Conservation (phyloP, 2,888 invertebrate species). For the Drosophila putrida region DNA sequence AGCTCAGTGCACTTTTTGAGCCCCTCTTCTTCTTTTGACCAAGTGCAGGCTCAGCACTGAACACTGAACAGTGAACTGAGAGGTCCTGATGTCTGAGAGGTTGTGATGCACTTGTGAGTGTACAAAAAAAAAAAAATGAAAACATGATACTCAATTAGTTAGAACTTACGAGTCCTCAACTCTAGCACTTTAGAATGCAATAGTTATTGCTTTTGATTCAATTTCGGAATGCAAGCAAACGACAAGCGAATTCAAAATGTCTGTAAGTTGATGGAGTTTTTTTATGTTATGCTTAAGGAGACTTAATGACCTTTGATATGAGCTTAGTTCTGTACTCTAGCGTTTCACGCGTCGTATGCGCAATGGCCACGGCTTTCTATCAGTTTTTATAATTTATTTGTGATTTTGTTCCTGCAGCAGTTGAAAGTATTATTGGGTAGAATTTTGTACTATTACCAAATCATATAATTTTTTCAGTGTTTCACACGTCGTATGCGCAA, state of each 20-base stretch:
- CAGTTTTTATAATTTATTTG: too few species aligned
- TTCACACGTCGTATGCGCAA: conserved; percentile 18
- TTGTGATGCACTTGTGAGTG: conserved; percentile 6
- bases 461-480: too few species aligned
- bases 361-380: too few species aligned
- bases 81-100: conserved; percentile 8
- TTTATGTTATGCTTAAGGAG: background rate
- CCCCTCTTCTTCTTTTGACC: conserved; percentile 29
- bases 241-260: background rate
- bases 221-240: conserved; percentile 7
- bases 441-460: too few species aligned
- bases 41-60: background rate
- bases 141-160: conserved; percentile 36
- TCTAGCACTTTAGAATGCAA: conserved; percentile 5
- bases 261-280: background rate
- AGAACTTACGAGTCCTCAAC: background rate
- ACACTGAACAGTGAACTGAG: conserved; percentile 8
- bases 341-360: conserved; percentile 14
- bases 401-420: too few species aligned
- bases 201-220: conserved; percentile 21
- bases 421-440: too few species aligned
- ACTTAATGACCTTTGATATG: background rate
- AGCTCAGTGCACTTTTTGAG: conserved; percentile 68
- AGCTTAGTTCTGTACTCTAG: too few species aligned
- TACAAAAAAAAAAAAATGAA: background rate